A percentile compares a stretch with the other conserved stretches of the same genome.
Conservation (phyloP, 2,797 vertebrate species). For the Champsocephalus esox region DNA sequence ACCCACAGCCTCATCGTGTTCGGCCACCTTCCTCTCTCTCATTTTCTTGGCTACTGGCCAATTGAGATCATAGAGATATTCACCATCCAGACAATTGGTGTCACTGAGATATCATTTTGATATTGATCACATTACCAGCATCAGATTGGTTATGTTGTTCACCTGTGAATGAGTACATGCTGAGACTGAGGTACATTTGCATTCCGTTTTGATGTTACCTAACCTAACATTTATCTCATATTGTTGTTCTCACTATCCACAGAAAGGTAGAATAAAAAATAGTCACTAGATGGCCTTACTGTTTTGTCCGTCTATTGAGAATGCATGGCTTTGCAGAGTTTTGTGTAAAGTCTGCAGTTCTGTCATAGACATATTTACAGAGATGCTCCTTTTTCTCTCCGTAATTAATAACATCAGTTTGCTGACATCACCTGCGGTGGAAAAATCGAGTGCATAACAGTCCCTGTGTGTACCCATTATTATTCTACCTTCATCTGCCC, state of each 20-base stretch:
- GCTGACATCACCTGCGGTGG: conserved; percentile 66
- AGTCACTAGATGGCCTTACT: neutral
- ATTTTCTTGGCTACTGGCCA: conserved; percentile 9
- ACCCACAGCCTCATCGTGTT: neutral
- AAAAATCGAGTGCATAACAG: conserved; percentile 61
- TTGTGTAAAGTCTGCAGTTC: neutral
- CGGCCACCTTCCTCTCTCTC: neutral
- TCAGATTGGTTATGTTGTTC: neutral
- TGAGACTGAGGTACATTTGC: no score
- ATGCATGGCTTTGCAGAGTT: neutral
- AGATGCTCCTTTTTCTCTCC: conserved; percentile 15
- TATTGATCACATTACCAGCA: neutral
- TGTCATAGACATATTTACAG: conserved; percentile 1
- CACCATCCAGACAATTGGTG: neutral
- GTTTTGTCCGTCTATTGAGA: neutral
- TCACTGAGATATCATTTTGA: neutral
- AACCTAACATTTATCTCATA: no score
- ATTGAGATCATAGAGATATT: conserved; percentile 17
- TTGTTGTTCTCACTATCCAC: neutral
- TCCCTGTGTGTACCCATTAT: conserved; percentile 71
- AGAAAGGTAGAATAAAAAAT: neutral
- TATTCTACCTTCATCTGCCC: conserved; percentile 55
- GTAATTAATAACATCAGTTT: conserved; percentile 55
- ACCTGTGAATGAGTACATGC: no score
- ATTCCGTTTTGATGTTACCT: no score